A percentile compares a stretch with the other conserved stretches of the same genome.
These are phyloP conservation scores for Calidris pugnax DNA, from an alignment of 2,113 vertebrate species.

Conservation along the genomic window DNA sequence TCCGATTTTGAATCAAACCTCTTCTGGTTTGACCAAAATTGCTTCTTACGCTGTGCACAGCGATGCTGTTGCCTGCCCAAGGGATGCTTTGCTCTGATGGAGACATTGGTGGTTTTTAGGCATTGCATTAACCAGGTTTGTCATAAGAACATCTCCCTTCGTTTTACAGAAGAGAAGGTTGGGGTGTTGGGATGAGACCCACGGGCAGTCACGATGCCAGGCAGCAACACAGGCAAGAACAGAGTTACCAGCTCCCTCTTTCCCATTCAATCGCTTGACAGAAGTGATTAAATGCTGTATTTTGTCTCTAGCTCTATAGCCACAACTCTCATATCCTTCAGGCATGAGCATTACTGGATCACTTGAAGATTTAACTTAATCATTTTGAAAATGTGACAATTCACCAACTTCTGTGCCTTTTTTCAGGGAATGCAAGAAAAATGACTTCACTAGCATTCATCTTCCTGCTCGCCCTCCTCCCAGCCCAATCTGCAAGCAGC, in stretches of 20 bases:
- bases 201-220: fast-evolving
- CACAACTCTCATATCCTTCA: background rate
- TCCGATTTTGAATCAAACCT: background rate
- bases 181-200: background rate
- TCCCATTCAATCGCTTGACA: background rate
- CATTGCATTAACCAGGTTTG: background rate
- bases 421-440: slow-evolving; percentile 7
- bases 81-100: background rate
- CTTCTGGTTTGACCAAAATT: background rate
- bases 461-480: slow-evolving; percentile 40
- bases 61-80: fast-evolving
- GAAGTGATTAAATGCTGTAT: fast-evolving
- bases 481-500: background rate
- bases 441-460: background rate
- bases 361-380: background rate
- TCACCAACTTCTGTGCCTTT: background rate
- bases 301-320: background rate
- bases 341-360: fast-evolving
- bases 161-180: fast-evolving
- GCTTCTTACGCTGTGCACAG: background rate
- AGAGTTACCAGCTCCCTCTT: background rate
- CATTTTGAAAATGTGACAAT: background rate
- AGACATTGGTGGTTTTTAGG: background rate
- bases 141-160: no score
- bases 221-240: background rate